Conservation (phyloP, 2,113 vertebrate genomes). For the Apodemus sylvaticus region DNA sequence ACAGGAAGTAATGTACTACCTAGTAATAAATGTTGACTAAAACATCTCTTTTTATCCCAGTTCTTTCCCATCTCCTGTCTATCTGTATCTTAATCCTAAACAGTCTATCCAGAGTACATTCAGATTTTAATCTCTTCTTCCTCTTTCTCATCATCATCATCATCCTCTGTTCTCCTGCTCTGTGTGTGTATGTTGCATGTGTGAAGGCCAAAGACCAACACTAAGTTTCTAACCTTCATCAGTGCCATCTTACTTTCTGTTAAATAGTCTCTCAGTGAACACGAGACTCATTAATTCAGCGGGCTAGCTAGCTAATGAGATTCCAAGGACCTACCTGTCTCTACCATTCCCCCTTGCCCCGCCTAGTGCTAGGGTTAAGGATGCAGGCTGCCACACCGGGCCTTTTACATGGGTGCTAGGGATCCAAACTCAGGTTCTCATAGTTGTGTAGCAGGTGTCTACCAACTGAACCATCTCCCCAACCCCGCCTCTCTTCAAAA, state of each 20-base stretch:
- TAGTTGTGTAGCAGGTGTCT: background rate
- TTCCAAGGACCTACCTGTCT: background rate
- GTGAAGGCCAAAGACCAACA: background rate
- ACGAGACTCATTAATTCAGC: too few species aligned
- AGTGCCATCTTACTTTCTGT: background rate
- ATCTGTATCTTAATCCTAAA: background rate
- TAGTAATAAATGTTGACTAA: background rate
- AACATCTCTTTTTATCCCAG: background rate
- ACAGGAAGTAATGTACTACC: background rate
- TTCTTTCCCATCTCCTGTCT: background rate
- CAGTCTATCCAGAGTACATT: background rate
- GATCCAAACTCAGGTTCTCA: background rate
- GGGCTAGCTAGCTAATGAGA: background rate
- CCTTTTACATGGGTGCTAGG: background rate
- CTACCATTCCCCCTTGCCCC: background rate
- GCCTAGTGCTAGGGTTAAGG: background rate
- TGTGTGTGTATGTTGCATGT: background rate
- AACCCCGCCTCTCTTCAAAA: background rate
- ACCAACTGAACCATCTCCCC: background rate
- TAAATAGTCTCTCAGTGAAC: background rate
- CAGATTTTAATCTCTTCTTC: background rate
- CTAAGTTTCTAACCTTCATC: background rate
- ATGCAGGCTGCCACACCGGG: background rate
- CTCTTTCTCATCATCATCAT: background rate
- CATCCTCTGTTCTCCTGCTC: background rate